A percentile compares a stretch with the other conserved stretches of the same genome.
Conservation (phyloP, 1,140 invertebrate genomes). For the Gonatopus flavifemur region DNA sequence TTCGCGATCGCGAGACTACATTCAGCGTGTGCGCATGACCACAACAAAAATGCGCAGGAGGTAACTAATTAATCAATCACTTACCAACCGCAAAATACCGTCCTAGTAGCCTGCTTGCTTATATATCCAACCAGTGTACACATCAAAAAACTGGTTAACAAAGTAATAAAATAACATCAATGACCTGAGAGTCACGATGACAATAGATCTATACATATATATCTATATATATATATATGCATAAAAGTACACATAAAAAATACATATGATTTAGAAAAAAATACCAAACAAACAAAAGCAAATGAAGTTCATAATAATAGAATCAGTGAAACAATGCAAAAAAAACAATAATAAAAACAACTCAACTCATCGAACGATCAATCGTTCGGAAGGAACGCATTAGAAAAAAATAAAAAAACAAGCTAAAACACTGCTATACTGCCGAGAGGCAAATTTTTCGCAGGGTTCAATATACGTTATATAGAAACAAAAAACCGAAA, state of each 20-base stretch:
- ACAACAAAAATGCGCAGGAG: slow-evolving; percentile 53
- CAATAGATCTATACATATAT: slow-evolving; percentile 27
- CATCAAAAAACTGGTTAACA: slow-evolving; percentile 25
- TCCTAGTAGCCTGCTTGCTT: slow-evolving; percentile 40
- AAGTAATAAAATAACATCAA: slow-evolving; percentile 24
- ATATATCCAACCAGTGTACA: slow-evolving; percentile 24
- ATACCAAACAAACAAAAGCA: no score
- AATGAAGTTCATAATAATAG: no score
- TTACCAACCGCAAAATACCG: slow-evolving; percentile 42
- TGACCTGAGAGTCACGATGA: slow-evolving; percentile 43
- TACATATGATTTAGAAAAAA: no score
- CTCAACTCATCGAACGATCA: no score
- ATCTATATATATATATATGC: slow-evolving; percentile 3
- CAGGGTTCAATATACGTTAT: slow-evolving; percentile 42
- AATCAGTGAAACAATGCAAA: no score
- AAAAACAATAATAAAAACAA: slow-evolving; percentile 14
- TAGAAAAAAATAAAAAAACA: slow-evolving; percentile 22
- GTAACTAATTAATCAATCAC: slow-evolving; percentile 52
- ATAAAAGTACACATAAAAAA: slow-evolving; percentile 1
- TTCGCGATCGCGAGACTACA: slow-evolving; percentile 52
- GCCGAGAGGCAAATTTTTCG: slow-evolving; percentile 45
- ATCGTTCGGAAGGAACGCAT: slow-evolving; percentile 1
- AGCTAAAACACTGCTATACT: slow-evolving; percentile 29
- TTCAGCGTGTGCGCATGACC: slow-evolving; percentile 53
- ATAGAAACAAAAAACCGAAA: no score